Evolutionary conservation across 2,888 invertebrate species (phyloP), one percentile per base, ranked within the genome.

Genomic region (Xylota sylvarum): DNA sequence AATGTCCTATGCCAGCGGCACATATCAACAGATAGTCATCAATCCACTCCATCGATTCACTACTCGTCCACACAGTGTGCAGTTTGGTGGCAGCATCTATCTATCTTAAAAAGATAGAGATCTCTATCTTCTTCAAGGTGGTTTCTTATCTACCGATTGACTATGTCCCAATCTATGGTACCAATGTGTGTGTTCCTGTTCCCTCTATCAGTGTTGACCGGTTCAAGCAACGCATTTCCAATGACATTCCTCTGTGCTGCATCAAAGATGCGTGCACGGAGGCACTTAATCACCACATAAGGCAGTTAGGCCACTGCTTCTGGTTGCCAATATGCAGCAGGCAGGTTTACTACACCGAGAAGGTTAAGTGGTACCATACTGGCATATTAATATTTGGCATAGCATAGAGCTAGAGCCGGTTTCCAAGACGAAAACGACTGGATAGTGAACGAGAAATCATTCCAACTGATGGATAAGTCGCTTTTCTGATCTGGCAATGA

Each of bases 301-400:
- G 84, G 80, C 46, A 76, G 64, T 76, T 60, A 32, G 35, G 65
- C 23, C 40, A 72, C 62, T 56, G 80, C 67, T 85, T 70, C 80
- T 85, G 62, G 74, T 72, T 70, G 56, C 64, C 69, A 70, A 64
- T 79, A 60, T 73, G 27, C 52, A 62, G 23, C 67, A 27, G 27
- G 56, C 81, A 50, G 81, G 81, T 74, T 81, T 81, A 80, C 73
- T 81, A 62, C 74, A 62, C 55, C 32, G 74, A 76, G 81, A 82
- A 72, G 84, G 74, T 76, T 76, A 80, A 85, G 84, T 85, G 80
- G 74, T 85, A 85, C 84, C 70, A 70, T 80, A 80, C 80, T 72
- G 65, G 84, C 84, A 80, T 85, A 85, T 85, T 85, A 85, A 80
- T 76, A 85, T 85, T 85, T 80, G 84, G 70, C 76, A 76, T 74